Base-by-base conservation (phyloP, 2,113 vertebrate genomes). In the Thinocorus orbignyianus region DNA sequence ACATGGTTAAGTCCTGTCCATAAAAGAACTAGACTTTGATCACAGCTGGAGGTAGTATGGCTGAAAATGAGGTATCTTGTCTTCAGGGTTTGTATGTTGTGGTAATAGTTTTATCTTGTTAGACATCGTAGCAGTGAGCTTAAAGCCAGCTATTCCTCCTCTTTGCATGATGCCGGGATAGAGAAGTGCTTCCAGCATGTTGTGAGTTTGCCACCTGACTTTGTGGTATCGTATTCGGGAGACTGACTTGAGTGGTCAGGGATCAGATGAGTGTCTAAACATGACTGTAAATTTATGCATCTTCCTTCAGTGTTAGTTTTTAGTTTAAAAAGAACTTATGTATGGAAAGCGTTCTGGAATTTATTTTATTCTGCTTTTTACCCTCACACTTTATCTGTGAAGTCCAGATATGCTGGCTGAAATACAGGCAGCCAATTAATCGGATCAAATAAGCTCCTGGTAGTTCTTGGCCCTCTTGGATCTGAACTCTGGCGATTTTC, bases 81-180 rank as follows among this genome's bases (percentile, higher is more conserved):
- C 48, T 60, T 51, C 44, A 73, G 33, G 54, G 13, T 44, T 28
- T 65, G 22, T 26, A 4, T 46, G 37, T 37, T 64, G 60, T 24
- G 48, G 46, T 8, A 23, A 51, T 48, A 0, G 4, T 80, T 92
- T 94, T 39, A 28, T 46, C 51, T 41, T 26, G 17, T 57, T n/a
- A 9, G 30, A 55, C 4, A 11, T 18, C 0, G 0, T 7, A 24
- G 68, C 24, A 30, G n/a, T 65, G 62, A 77, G 46, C 17, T 37
- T 70, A 25, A 48, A 88, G 35, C 23, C 60, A 61, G 6, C 41
- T 66, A 23, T 37, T 77, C 39, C 23, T 82, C 19, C 55, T 13
- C 51, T 65, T 2, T 2, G 22, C 2, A 0, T 8, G n/a, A 17
- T 13, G 7, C 31, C 28, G 61, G 54, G 41, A 22, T 23, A 30